A percentile compares a stretch with the other conserved stretches of the same genome.
phyloP scores from a whole-genome alignment of 1,140 invertebrate genomes.

The Varroa destructor region DNA sequence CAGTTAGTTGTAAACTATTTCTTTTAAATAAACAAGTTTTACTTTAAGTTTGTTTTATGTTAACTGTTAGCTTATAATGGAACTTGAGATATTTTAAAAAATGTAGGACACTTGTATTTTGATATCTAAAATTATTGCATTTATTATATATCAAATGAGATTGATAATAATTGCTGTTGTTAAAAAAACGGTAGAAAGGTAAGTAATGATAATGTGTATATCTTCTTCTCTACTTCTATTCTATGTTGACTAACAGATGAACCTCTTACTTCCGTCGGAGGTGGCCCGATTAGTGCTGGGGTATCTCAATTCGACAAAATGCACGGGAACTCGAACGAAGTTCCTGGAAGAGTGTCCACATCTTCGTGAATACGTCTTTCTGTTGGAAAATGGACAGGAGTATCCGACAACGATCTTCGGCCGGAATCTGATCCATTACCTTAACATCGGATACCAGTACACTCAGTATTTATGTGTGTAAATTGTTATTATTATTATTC shows the following conservation, averaged over 20 bases:
- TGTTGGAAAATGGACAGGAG: slow-evolving; percentile 8
- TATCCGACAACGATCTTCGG: slow-evolving; percentile 14
- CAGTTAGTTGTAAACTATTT: no score
- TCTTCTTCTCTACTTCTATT: no score
- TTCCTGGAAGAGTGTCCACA: slow-evolving; percentile 25
- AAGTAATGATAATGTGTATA: no score
- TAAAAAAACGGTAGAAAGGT: no score
- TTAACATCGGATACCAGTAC: slow-evolving; percentile 26
- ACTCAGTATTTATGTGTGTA: slow-evolving; percentile 12
- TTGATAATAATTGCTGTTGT: no score
- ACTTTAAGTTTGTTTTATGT: no score
- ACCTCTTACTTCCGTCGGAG: slow-evolving; percentile 6
- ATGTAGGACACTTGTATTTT: no score
- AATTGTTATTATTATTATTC: not conserved
- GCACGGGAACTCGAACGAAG: not conserved
- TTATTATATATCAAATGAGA: no score
- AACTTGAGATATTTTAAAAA: no score
- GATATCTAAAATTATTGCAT: no score
- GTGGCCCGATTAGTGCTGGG: slow-evolving; percentile 13
- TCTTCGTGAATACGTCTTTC: slow-evolving; percentile 16
- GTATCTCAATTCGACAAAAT: slow-evolving; percentile 12
- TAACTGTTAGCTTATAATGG: no score
- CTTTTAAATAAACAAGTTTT: no score
- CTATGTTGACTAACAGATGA: not conserved
- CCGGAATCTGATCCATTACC: slow-evolving; percentile 4